Evolutionary conservation across 2,797 vertebrate genomes (phyloP).

Genomic region (Anabas testudineus): DNA sequence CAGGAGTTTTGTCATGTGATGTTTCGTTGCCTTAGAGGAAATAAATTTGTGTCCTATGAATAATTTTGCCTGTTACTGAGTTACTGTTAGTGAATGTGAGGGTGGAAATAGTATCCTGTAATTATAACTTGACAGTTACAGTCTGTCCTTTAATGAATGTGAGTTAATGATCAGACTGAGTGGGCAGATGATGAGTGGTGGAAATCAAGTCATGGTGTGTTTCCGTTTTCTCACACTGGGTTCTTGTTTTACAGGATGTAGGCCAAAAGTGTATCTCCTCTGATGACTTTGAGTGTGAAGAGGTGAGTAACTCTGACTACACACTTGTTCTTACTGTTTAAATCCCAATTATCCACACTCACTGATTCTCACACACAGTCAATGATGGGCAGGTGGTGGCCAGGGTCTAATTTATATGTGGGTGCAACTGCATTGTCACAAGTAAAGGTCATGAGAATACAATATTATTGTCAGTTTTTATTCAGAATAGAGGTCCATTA

Average conservation of each 20-base stretch:
- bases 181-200: not conserved
- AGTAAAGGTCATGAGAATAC: no score
- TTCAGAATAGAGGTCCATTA: no score
- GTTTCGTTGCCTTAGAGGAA: not conserved
- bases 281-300: slow-evolving; percentile 81
- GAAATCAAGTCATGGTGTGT: not conserved
- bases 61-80: no score
- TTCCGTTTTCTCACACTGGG: slow-evolving; percentile 2
- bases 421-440: no score
- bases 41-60: no score
- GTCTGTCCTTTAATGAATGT: slow-evolving; percentile 11
- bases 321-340: not conserved
- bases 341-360: not conserved
- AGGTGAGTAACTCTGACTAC: slow-evolving; percentile 62
- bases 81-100: not conserved
- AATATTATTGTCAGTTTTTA: no score
- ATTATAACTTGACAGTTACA: not conserved
- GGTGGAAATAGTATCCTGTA: not conserved
- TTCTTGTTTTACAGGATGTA: slow-evolving; percentile 77
- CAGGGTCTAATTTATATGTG: no score
- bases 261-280: slow-evolving; percentile 79
- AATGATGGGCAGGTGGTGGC: no score
- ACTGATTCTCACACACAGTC: no score
- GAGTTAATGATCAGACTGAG: slow-evolving; percentile 8
- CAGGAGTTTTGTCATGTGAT: not conserved